Evolutionary conservation across 1,140 invertebrate species (phyloP).

Genomic region (Portunus trituberculatus): DNA sequence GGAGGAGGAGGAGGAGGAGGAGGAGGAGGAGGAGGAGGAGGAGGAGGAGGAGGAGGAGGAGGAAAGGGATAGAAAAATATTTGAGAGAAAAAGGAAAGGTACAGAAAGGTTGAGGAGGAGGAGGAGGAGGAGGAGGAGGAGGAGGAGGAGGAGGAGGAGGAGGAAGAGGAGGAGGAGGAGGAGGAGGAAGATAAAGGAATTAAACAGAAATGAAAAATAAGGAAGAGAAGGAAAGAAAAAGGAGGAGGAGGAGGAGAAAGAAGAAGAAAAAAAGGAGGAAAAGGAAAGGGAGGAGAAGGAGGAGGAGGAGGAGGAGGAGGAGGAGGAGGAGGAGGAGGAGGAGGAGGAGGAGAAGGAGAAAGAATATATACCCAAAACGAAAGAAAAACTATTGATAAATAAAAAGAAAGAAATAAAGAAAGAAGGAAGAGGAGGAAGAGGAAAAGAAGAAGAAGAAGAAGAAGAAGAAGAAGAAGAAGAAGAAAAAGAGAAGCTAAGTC

Average conservation of each 20-base stretch:
- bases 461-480: too few species aligned
- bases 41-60: not conserved
- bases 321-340: too few species aligned
- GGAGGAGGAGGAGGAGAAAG: too few species aligned
- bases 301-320: too few species aligned
- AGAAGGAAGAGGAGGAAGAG: not conserved
- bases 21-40: not conserved
- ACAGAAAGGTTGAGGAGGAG: too few species aligned
- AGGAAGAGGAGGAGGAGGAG: too few species aligned
- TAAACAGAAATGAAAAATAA: not conserved
- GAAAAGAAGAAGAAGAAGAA: not conserved
- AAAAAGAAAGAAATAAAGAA: not conserved
- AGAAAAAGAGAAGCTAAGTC: not conserved
- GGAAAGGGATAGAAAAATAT: not conserved
- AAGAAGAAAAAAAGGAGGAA: not conserved
- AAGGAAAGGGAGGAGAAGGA: not conserved
- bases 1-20: not conserved
- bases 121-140: not conserved
- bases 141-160: too few species aligned
- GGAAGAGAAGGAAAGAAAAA: too few species aligned
- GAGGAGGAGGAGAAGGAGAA: not conserved
- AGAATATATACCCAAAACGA: not conserved
- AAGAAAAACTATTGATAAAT: not conserved
- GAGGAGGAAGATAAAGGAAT: not conserved
- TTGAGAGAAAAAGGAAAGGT: not conserved